These are phyloP conservation scores for Apocrypta bakeri DNA, from an alignment of 1,140 invertebrate species.

Conservation along the genomic window DNA sequence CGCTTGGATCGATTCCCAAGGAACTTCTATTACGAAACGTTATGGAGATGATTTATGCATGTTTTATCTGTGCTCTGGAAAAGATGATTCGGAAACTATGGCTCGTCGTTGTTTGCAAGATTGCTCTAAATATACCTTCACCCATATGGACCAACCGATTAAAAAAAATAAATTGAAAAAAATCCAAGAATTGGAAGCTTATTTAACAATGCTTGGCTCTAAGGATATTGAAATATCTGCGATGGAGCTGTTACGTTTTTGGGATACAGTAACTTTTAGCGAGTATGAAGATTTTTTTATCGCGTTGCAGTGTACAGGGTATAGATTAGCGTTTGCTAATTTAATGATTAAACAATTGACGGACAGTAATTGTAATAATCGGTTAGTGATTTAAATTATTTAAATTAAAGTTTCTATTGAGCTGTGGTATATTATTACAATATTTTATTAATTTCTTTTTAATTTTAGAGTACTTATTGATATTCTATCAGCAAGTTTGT, in stretches of 20 bases:
- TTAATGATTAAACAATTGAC: background rate
- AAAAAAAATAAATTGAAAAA: conserved; percentile 49
- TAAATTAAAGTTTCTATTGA: background rate
- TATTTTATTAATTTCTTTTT: background rate
- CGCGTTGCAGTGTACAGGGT: background rate
- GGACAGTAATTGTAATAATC: background rate
- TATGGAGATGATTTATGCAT: conserved; percentile 15
- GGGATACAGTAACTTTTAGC: background rate
- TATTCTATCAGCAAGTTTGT: background rate
- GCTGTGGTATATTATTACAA: background rate
- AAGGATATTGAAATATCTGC: background rate
- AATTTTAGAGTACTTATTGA: background rate
- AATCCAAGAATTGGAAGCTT: background rate
- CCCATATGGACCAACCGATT: conserved; percentile 71
- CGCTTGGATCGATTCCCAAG: background rate
- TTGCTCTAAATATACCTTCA: conserved; percentile 63
- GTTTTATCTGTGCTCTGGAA: background rate
- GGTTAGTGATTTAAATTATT: background rate
- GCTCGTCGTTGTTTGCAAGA: background rate
- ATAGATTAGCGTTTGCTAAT: conserved; percentile 1
- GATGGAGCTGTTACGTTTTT: background rate
- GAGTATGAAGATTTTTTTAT: background rate
- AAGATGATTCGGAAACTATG: background rate
- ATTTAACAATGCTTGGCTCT: background rate
- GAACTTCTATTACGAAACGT: background rate